A percentile compares a stretch with the other conserved stretches of the same genome.
Evolutionary conservation across 2,888 invertebrate genomes (phyloP).

Genomic region (Lysandra bellargus): DNA sequence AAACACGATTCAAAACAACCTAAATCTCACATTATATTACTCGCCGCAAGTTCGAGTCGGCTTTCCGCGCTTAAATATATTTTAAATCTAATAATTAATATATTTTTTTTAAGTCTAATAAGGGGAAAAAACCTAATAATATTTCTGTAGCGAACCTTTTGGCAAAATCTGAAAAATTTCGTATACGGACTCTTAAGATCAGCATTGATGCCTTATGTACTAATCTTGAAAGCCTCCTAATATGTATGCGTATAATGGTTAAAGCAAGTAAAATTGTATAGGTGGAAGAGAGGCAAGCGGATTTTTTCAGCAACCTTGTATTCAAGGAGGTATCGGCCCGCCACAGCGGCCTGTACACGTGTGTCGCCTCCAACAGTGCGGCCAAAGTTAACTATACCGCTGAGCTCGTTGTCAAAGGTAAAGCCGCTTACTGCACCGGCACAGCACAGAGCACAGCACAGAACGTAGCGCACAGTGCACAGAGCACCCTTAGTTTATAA

Average conservation of each 20-base stretch:
- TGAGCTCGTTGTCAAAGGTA: slow-evolving; percentile 88
- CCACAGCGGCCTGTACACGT: slow-evolving; percentile 87
- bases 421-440: slow-evolving; percentile 45
- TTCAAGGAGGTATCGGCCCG: slow-evolving; percentile 87
- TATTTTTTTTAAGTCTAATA: too few relatives aligned
- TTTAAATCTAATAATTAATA: too few relatives aligned
- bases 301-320: slow-evolving; percentile 87
- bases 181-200: too few relatives aligned
- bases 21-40: too few relatives aligned
- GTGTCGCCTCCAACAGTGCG: slow-evolving; percentile 86
- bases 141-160: too few relatives aligned
- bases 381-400: slow-evolving; percentile 87
- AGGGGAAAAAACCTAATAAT: too few relatives aligned
- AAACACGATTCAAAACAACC: too few relatives aligned
- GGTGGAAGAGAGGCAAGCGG: slow-evolving; percentile 86
- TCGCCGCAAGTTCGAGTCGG: too few relatives aligned
- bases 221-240: neutral
- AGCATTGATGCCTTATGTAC: neutral
- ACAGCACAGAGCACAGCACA: slow-evolving; percentile 26
- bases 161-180: too few relatives aligned
- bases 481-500: slow-evolving; percentile 10
- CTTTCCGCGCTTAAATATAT: too few relatives aligned
- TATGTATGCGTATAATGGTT: neutral
- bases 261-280: slow-evolving; percentile 59
- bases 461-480: slow-evolving; percentile 21